Conservation (phyloP, 2,888 invertebrate species). For the Drosophila planitibia region DNA sequence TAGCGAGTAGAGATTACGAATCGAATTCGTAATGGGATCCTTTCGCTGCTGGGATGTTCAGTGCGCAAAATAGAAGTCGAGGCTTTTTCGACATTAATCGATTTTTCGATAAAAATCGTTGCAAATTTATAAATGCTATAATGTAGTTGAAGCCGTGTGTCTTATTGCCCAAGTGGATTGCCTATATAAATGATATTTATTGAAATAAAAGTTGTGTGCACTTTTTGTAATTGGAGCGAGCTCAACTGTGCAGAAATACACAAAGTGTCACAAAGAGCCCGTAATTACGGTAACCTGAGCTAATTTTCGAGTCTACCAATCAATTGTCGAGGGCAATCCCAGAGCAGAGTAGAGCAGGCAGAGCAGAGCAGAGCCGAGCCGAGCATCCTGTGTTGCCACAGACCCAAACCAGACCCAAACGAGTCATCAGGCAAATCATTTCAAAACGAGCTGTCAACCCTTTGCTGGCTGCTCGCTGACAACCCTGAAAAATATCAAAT, state of each 20-base stretch:
- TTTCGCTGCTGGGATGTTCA: neutral
- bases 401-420: constrained; percentile 4
- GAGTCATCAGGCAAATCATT: constrained; percentile 12
- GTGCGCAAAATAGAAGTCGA: neutral
- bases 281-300: constrained; percentile 77
- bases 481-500: constrained; percentile 78
- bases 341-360: neutral
- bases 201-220: neutral
- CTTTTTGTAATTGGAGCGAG: constrained; percentile 52
- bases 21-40: fast-evolving
- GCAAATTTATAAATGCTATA: neutral
- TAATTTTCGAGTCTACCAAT: constrained; percentile 73
- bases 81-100: too few species aligned
- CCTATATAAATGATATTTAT: neutral
- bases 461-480: constrained; percentile 54
- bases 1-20: neutral
- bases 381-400: constrained; percentile 55
- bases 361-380: neutral
- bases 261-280: constrained; percentile 56
- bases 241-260: constrained; percentile 43
- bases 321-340: constrained; percentile 54
- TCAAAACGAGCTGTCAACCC: constrained; percentile 49
- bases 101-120: too few species aligned
- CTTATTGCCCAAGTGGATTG: neutral
- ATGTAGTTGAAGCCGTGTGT: too few species aligned